Evolutionary conservation across 1,140 invertebrate species (phyloP), one percentile per base, ranked within the genome.

Genomic region (Euura saliciscinereae): DNA sequence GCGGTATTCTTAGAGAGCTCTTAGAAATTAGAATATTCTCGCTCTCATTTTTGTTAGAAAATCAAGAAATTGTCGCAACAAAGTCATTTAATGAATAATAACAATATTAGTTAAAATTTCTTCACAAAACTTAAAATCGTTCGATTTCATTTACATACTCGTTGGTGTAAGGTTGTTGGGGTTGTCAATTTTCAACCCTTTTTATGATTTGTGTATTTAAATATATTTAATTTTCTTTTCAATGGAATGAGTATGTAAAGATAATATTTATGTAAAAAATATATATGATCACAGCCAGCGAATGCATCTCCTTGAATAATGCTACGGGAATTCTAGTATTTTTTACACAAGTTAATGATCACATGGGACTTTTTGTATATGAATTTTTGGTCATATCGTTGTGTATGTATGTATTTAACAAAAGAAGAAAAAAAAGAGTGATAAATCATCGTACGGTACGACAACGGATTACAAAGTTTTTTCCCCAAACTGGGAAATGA

Each of bases 401-500:
- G 28, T 28, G 28, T 28, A 28, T 59, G 51, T 8, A 59, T 59
- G 6, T 59, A 11, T 11, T n/a, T 8, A 59, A 59, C 8, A n/a
- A 59, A 59, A 28, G 28, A 28, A 28, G 1, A 28, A 28, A 0
- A 28, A 28, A 28, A 28, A 28, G 28, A 1, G 28, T 1, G 28
- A 28, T 28, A 28, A 59, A 3, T 59, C 51, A n/a, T 28, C 28
- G 28, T 28, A 28, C 28, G 28, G 28, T 59, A 59, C 13, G 51
- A 59, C 51, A 59, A 59, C 51, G 3, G 51, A 3, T 11, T 6
- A 59, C 5, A 59, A 59, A 59, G 28, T 28, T 28, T 59, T 59
- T 59, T 59, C 5, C 51, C 51, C 10, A 74, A 59, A 8, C 10
- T 6, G 73, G 77, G 79, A 78, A 77, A 79, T 73, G 73, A 79